Conservation (phyloP, 2,113 vertebrate species). For the Hippocampus mohnikei region DNA sequence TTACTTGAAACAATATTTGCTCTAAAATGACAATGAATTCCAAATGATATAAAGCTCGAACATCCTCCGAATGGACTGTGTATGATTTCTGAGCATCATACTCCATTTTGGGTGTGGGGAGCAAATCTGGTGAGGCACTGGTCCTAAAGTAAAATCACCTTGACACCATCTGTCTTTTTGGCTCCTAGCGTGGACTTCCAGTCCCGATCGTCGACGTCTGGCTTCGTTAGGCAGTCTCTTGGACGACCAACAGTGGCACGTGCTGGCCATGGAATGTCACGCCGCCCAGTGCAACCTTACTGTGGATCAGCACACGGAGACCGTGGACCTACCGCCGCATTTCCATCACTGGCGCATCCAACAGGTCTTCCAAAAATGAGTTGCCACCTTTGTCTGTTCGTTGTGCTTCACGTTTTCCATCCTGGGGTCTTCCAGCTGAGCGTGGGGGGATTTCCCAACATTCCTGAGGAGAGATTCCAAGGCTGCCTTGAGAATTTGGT, state of each 20-base stretch:
- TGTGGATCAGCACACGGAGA: conserved; percentile 83
- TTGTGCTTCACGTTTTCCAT: background rate
- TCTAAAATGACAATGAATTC: too few relatives aligned
- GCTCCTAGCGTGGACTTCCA: conserved; percentile 33
- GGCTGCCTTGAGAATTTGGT: conserved; percentile 92
- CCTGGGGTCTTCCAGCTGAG: conserved; percentile 76
- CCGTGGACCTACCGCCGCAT: conserved; percentile 76
- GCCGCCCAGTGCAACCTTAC: conserved; percentile 85
- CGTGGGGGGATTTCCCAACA: conserved; percentile 78
- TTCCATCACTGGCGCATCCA: conserved; percentile 78
- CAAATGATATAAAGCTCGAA: too few relatives aligned
- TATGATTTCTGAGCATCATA: too few relatives aligned
- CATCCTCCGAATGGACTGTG: too few relatives aligned
- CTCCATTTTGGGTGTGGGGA: background rate
- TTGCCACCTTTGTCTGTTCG: background rate
- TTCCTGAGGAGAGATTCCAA: conserved; percentile 73
- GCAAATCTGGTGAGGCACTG: background rate
- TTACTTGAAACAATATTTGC: too few relatives aligned
- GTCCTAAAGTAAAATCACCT: background rate
- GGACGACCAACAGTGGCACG: conserved; percentile 96
- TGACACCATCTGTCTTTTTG: background rate
- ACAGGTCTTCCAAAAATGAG: conserved; percentile 73
- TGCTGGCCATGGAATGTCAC: conserved; percentile 75
- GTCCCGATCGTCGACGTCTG: conserved; percentile 57
- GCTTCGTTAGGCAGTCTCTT: conserved; percentile 85